Percentiles rank a stretch among this genome's conserved stretches.
Evolutionary conservation across 2,113 vertebrate genomes (phyloP).

Genomic region (Hippocampus abdominalis): DNA sequence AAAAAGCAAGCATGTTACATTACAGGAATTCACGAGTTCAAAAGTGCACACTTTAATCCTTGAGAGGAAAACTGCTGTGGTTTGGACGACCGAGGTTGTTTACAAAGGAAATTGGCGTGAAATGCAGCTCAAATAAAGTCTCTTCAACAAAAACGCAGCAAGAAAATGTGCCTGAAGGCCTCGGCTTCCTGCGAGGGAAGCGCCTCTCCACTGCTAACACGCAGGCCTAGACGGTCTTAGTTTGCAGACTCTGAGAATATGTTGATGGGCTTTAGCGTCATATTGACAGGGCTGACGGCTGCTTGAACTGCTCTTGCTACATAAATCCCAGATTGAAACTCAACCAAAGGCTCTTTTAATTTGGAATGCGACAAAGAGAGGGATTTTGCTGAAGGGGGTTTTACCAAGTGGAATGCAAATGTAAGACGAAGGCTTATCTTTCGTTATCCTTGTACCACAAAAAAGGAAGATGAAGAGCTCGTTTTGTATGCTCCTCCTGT

Average conservation of each 20-base stretch:
- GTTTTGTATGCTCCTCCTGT: slow-evolving; percentile 29
- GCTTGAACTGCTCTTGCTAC: slow-evolving; percentile 4
- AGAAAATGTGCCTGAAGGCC: slow-evolving; percentile 11
- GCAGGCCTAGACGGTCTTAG: slow-evolving; percentile 15
- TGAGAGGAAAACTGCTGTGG: not conserved
- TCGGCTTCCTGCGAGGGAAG: not conserved
- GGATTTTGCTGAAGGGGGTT: slow-evolving; percentile 11
- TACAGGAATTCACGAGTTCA: not conserved
- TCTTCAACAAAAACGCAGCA: not conserved
- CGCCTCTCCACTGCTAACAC: slow-evolving; percentile 2
- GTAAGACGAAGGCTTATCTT: not conserved
- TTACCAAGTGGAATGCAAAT: slow-evolving; percentile 13
- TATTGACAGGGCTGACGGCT: not conserved
- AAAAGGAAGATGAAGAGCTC: slow-evolving; percentile 6
- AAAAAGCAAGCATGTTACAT: not conserved
- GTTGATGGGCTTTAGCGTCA: slow-evolving; percentile 6
- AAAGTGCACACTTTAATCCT: not conserved
- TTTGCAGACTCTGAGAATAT: slow-evolving; percentile 9
- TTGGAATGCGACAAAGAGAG: slow-evolving; percentile 8
- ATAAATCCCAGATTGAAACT: slow-evolving; percentile 8
- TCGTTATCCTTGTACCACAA: slow-evolving; percentile 4
- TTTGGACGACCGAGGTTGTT: not conserved
- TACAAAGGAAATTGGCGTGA: slow-evolving; percentile 1
- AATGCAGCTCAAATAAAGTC: not conserved
- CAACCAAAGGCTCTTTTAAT: slow-evolving; percentile 8